phyloP scores from a whole-genome alignment of 2,797 vertebrate species.

The Platalea minor region DNA sequence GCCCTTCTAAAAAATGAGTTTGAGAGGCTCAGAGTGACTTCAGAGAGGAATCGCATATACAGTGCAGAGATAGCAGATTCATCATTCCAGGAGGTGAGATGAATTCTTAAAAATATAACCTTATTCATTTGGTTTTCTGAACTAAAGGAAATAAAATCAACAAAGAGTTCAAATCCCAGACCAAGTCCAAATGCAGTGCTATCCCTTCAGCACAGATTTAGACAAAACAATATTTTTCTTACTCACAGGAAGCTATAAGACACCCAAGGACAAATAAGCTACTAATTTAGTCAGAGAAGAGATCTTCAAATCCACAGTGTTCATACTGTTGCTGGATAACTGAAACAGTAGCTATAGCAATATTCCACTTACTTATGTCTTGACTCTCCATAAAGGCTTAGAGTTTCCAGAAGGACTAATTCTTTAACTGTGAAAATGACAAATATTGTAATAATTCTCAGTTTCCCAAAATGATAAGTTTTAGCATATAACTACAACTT shows the following conservation, averaged over 20 bases:
- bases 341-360: background rate
- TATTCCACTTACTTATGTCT: background rate
- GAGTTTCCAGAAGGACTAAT: background rate
- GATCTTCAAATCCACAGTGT: background rate
- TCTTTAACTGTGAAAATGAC: background rate
- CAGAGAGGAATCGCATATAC: background rate
- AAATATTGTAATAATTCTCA: background rate
- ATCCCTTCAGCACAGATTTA: background rate
- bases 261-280: background rate
- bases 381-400: background rate
- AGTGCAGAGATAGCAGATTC: background rate
- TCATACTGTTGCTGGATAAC: background rate
- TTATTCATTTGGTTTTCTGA: background rate
- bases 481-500: background rate
- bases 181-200: background rate
- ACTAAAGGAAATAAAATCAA: background rate
- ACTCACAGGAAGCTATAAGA: background rate
- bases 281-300: background rate
- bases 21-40: conserved; percentile 1
- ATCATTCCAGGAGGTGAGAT: background rate
- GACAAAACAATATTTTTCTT: background rate
- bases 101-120: background rate
- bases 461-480: background rate
- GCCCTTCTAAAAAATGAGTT: background rate
- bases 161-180: background rate